These are phyloP conservation scores for Struthidea cinerea DNA, from an alignment of 2,113 vertebrate species.

Conservation along the genomic window DNA sequence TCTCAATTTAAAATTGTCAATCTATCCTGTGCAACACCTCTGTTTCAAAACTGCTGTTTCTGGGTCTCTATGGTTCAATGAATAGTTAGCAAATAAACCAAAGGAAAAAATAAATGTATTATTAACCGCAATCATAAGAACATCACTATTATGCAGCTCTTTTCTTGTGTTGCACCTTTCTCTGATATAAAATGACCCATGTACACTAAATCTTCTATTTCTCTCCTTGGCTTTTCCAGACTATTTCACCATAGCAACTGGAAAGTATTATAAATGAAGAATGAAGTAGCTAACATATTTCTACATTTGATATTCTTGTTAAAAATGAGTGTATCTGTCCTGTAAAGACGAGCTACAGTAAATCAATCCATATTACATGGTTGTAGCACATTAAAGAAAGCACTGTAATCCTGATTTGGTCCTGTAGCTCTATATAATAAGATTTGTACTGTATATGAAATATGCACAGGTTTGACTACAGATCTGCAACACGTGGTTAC, in stretches of 20 bases:
- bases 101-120: background rate
- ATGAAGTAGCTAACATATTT: background rate
- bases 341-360: background rate
- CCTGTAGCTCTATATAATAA: background rate
- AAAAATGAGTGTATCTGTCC: background rate
- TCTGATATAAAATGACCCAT: background rate
- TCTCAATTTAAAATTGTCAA: background rate
- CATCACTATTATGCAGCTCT: background rate
- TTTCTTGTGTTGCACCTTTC: background rate
- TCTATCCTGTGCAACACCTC: background rate
- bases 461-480: background rate
- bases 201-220: background rate
- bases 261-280: background rate
- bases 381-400: background rate
- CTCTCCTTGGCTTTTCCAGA: background rate
- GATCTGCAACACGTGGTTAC: background rate
- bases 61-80: background rate
- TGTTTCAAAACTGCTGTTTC: background rate
- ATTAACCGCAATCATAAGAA: background rate
- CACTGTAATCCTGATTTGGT: background rate
- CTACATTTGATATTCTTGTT: background rate
- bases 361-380: background rate
- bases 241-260: slow-evolving; percentile 3
- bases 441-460: background rate
- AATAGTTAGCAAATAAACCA: background rate